Base-by-base conservation (phyloP, 2,113 vertebrate genomes). In the Caranx ignobilis region DNA sequence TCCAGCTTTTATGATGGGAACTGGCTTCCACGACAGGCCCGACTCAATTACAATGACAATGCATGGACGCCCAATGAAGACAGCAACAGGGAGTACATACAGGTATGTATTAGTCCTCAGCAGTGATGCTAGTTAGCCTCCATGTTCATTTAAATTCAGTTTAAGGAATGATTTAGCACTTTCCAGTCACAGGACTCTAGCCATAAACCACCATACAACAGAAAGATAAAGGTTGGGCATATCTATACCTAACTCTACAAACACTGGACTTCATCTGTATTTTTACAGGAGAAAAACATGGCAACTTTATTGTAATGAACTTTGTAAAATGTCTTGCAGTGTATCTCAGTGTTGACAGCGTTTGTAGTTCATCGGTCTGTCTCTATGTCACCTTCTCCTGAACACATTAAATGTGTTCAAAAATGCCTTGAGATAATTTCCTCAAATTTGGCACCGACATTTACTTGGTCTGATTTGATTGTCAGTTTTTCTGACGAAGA, bases 41-140 rank as follows among this genome's bases (percentile, higher is more conserved):
- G 98, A 0, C 97, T 99, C 71, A 97, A 99, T 69, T 96, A 96
- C 18, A 95, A 97, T 7, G 95, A 98, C 94, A 99, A 99, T 0
- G 98, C 95, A 37, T 99, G 98, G 98, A 98, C 98, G 2, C 98
- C 98, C 67, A 96, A 95, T 16, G 95, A 97, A 47, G 98, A 99
- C 93, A 98, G 94, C 94, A 97, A 94, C 95, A 97, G 94, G 88
- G 98, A 99, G 69, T 99, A 95, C 89, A 96, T 99, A 65, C 98
- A 99, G 97, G 98, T 99, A 56, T 0, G 43, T 32, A 21, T n/a
- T 10, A n/a, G 16, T 26, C 45, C 3, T 50, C 11, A 26, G 0
- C 15, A 54, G 45, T 26, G 26, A 1, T 26, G 26, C 26, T 26
- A 26, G 26, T 26, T 26, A 26, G 26, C 15, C 55, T 31, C 18